A percentile compares a stretch with the other conserved stretches of the same genome.
Conservation (phyloP, 2,113 vertebrate species). For the Seriola rivoliana region DNA sequence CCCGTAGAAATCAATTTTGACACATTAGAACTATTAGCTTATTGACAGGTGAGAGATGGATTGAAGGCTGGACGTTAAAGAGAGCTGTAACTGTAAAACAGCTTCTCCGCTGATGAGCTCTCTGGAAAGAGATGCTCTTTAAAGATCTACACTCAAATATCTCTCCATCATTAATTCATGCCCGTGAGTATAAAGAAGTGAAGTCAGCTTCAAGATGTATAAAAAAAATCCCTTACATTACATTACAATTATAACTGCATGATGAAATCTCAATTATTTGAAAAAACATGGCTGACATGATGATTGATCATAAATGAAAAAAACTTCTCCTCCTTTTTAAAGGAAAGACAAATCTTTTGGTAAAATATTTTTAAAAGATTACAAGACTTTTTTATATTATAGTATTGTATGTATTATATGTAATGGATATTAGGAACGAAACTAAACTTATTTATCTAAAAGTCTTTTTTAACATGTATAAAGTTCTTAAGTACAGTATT, state of each 20-base stretch:
- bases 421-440: neutral
- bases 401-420: neutral
- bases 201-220: neutral
- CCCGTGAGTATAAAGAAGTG: neutral
- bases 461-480: neutral
- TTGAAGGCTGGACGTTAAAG: slow-evolving; percentile 68
- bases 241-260: neutral
- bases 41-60: slow-evolving; percentile 88
- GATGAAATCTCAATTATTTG: slow-evolving; percentile 2
- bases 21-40: slow-evolving; percentile 96
- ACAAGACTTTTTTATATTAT: neutral
- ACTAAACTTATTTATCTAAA: neutral
- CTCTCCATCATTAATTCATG: slow-evolving; percentile 13
- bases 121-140: slow-evolving; percentile 28
- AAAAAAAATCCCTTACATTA: neutral
- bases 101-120: slow-evolving; percentile 64
- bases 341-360: no score
- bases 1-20: slow-evolving; percentile 94
- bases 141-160: slow-evolving; percentile 23
- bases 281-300: neutral
- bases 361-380: no score
- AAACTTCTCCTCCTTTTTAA: neutral
- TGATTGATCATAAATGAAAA: neutral
- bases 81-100: slow-evolving; percentile 62
- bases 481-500: neutral